These are phyloP conservation scores for Lycaon pictus DNA, from an alignment of 2,113 vertebrate genomes.

Conservation along the genomic window DNA sequence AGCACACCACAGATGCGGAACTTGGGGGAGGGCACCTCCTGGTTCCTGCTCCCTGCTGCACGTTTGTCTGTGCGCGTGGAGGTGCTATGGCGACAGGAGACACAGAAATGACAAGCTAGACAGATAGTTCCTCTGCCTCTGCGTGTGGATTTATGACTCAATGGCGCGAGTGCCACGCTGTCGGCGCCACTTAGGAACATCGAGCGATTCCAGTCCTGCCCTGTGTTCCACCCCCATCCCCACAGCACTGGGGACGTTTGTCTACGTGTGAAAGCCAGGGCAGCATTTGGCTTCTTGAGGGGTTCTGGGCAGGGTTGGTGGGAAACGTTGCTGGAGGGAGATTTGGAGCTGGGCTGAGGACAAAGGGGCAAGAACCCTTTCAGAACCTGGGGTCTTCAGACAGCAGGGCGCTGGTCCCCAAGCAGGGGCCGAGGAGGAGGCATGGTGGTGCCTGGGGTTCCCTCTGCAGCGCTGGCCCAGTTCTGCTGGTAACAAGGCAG, in stretches of 20 bases:
- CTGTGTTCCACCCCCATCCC: accelerated
- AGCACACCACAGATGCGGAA: background rate
- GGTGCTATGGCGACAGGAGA: background rate
- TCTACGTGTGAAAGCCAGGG: background rate
- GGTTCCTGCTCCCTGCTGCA: background rate
- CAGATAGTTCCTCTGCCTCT: background rate
- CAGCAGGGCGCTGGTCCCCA: background rate
- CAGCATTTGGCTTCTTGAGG: background rate
- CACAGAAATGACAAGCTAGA: background rate
- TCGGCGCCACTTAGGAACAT: accelerated
- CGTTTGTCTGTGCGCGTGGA: accelerated
- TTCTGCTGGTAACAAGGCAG: background rate
- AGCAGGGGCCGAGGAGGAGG: too few relatives aligned
- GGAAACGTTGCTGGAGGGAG: background rate
- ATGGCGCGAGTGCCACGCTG: background rate
- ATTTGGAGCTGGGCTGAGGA: background rate
- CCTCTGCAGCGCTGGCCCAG: background rate
- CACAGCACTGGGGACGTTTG: accelerated
- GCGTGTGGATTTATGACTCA: background rate
- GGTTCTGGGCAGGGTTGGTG: background rate
- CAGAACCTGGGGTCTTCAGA: background rate
- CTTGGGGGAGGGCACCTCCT: background rate
- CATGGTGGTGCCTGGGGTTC: background rate
- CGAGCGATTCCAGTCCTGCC: background rate
- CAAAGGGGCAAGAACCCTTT: background rate